phyloP scores from a whole-genome alignment of 2,797 vertebrate species.

The Peromyscus eremicus region DNA sequence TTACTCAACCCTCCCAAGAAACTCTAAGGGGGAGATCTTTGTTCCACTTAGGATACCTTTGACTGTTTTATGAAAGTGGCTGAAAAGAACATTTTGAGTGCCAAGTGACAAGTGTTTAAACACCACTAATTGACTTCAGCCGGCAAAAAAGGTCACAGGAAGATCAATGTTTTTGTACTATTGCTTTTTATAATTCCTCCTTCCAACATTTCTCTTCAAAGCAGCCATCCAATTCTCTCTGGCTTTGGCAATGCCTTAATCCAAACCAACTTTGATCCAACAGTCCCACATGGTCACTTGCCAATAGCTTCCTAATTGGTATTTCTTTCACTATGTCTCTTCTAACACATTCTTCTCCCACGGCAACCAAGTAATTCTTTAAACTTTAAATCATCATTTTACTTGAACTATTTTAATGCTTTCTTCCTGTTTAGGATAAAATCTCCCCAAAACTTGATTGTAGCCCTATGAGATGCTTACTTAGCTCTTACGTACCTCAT shows the following conservation, averaged over 20 bases:
- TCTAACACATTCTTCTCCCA: background rate
- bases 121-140: constrained; percentile 1
- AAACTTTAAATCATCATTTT: background rate
- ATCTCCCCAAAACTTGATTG: background rate
- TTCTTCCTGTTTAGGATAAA: background rate
- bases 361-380: background rate
- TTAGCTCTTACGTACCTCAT: background rate
- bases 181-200: background rate
- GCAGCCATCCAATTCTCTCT: background rate
- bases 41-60: background rate
- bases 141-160: background rate
- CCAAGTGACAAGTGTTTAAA: constrained; percentile 22
- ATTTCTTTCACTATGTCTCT: background rate
- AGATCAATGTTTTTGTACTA: background rate
- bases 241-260: background rate
- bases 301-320: background rate
- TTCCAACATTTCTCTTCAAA: background rate
- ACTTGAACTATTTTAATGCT: background rate
- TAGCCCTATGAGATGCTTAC: background rate
- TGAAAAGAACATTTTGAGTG: background rate
- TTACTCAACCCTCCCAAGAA: background rate
- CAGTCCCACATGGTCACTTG: background rate
- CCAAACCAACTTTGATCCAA: background rate
- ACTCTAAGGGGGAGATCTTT: background rate
- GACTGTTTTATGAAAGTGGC: background rate